phyloP scores from a whole-genome alignment of 2,113 vertebrate genomes.

The Cisticola juncidis region DNA sequence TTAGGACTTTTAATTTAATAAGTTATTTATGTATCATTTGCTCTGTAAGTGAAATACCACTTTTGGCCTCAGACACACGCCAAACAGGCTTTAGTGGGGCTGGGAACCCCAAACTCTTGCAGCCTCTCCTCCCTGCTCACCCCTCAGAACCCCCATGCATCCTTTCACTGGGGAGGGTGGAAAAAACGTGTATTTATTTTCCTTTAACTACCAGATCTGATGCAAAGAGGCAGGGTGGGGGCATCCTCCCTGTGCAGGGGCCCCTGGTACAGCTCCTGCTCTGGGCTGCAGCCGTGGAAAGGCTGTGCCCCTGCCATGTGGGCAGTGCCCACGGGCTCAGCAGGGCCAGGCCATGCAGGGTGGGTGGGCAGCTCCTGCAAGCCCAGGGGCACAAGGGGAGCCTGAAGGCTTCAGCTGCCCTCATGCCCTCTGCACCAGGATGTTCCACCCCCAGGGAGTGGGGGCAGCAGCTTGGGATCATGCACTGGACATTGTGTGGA shows the following conservation, averaged over 20 bases:
- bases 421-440: fast-evolving
- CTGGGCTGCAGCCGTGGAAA: background rate
- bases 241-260: background rate
- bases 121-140: background rate
- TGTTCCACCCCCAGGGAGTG: background rate
- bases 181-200: fast-evolving
- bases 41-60: background rate
- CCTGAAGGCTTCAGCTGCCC: background rate
- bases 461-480: background rate
- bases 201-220: background rate
- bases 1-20: background rate
- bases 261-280: background rate
- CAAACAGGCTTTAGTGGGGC: background rate
- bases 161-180: background rate
- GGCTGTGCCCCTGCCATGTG: background rate
- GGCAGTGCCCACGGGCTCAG: background rate
- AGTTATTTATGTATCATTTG: background rate
- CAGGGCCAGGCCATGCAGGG: background rate
- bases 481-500: background rate
- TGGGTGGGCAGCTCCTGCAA: background rate
- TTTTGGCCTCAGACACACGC: background rate
- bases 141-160: background rate
- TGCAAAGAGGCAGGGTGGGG: background rate
- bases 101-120: background rate
- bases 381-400: background rate